Evolutionary conservation across 1,140 invertebrate species (phyloP), one percentile per base, ranked within the genome.

Genomic region (Acromyrmex charruanus): DNA sequence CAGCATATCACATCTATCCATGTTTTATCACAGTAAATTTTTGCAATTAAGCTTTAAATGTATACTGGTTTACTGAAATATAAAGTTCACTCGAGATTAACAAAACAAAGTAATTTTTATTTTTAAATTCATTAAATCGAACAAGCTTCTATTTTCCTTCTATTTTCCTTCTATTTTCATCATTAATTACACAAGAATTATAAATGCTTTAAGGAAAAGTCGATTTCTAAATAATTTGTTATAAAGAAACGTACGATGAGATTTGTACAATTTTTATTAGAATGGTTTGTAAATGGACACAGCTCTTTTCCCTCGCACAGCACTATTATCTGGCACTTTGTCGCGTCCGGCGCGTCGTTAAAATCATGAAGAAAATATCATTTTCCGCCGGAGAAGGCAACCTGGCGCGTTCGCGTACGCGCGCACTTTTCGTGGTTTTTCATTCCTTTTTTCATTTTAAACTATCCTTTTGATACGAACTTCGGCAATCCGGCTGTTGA

Each of bases 381-480:
- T 84, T 84, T 75, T 84, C n/a, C 31, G n/a, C 53, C 5, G 58
- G 44, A 81, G 25, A 21, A 72, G 21, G 77, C 49, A 80, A 66
- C 16, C 31, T 53, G 77, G 3, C n/a, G 28, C 28, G 74, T 31
- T 80, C 21, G 31, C 51, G 35, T 58, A 39, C 18, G 55, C 65
- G 53, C 31, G 7, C 69, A 61, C 21, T 84, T 84, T 84, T 28
- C 28, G 25, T 35, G 80, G 14, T 75, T 75, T 84, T 35, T 9
- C 55, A 39, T 51, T 61, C 69, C 80, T 75, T 84, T 81, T 84
- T 75, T 75, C 69, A 84, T 74, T 84, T 84, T 84, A 74, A 84
- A 84, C 69, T 84, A 84, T 84, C 71, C 80, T 74, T 84, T 84
- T 84, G 80, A 84, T 84, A 63, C 69, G 55, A 84, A 84, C 80